Conservation (phyloP, 2,888 invertebrate genomes). For the Xanthia togata region DNA sequence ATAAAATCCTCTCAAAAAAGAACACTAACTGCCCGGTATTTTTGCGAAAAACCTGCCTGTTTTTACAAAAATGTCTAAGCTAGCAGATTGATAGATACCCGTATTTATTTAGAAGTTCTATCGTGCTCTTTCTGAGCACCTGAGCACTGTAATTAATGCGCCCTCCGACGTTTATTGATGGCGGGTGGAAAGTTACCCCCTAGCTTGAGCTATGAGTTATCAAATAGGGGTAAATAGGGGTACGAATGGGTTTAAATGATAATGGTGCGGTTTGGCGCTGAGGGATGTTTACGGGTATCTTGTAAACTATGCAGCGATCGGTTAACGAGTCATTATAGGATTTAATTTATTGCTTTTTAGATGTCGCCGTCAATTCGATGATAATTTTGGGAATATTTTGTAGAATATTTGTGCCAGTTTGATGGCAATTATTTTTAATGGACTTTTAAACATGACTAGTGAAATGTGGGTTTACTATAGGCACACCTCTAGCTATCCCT, state of each 20-base stretch:
- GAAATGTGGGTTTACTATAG: too few relatives aligned
- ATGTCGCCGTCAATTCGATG: not conserved
- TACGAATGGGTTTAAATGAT: slow-evolving; percentile 59
- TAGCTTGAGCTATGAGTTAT: slow-evolving; percentile 60
- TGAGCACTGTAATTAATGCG: slow-evolving; percentile 75
- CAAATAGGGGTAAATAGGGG: slow-evolving; percentile 61
- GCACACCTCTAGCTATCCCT: too few relatives aligned
- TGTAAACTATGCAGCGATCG: slow-evolving; percentile 43
- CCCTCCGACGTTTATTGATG: slow-evolving; percentile 74
- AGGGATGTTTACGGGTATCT: slow-evolving; percentile 41
- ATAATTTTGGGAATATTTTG: not conserved
- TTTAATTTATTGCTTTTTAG: slow-evolving; percentile 5
- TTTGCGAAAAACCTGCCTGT: not conserved
- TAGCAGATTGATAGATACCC: slow-evolving; percentile 58
- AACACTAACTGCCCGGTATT: not conserved
- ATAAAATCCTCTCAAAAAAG: not conserved
- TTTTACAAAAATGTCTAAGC: slow-evolving; percentile 6
- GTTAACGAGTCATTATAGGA: slow-evolving; percentile 20
- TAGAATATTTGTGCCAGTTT: not conserved
- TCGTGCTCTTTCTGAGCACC: slow-evolving; percentile 65
- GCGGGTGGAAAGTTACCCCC: slow-evolving; percentile 55
- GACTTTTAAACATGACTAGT: too few relatives aligned
- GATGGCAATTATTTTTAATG: too few relatives aligned
- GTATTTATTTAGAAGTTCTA: slow-evolving; percentile 67
- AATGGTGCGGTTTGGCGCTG: slow-evolving; percentile 49